A percentile compares a stretch with the other conserved stretches of the same genome.
Conservation (phyloP, 2,888 invertebrate genomes). For the Hermodice carunculata region DNA sequence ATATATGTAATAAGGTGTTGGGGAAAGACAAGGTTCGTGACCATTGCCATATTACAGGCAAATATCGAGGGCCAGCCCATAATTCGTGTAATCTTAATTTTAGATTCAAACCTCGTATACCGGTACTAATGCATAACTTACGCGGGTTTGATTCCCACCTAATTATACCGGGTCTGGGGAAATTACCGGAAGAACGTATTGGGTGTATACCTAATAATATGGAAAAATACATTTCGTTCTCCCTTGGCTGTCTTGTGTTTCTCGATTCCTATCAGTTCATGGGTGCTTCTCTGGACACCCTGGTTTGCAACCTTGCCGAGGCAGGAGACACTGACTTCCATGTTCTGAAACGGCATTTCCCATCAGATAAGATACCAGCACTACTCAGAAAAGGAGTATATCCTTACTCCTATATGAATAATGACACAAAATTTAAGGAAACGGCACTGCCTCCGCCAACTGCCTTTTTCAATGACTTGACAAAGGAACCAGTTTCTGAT, state of each 20-base stretch:
- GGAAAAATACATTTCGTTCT: neutral
- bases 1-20: neutral
- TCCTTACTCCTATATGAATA: neutral
- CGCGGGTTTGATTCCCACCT: slow-evolving; percentile 12
- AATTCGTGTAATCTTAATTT: slow-evolving; percentile 11
- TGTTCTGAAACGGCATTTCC: neutral
- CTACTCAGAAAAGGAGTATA: neutral
- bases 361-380: slow-evolving; percentile 9
- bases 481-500: slow-evolving; percentile 14
- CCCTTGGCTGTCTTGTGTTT: neutral
- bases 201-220: slow-evolving; percentile 30
- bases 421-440: neutral
- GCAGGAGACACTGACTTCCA: slow-evolving; percentile 22
- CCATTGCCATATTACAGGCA: slow-evolving; percentile 29
- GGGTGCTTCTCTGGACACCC: neutral
- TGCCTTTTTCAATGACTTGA: slow-evolving; percentile 25
- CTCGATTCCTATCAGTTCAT: slow-evolving; percentile 2
- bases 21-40: slow-evolving; percentile 13
- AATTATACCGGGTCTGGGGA: slow-evolving; percentile 8
- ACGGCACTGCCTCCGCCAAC: neutral
- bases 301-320: too few species aligned
- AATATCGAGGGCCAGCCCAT: slow-evolving; percentile 31
- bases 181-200: slow-evolving; percentile 6
- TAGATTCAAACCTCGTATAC: neutral
- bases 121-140: slow-evolving; percentile 20